A percentile compares a stretch with the other conserved stretches of the same genome.
Evolutionary conservation across 2,888 invertebrate genomes (phyloP).

Genomic region (Monochamus alternatus): DNA sequence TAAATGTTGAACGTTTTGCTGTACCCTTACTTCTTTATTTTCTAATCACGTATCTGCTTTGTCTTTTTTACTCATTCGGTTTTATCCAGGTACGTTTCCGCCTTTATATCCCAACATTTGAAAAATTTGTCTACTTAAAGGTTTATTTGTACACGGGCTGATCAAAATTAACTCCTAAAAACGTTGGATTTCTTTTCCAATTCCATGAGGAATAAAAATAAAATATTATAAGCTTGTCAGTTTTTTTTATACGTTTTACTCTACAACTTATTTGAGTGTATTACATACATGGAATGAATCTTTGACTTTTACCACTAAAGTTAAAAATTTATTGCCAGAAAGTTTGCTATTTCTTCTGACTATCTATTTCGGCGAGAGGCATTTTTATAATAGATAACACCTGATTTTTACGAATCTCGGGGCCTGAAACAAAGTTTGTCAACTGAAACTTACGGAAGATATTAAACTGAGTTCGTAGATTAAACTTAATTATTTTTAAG

Average conservation of each 20-base stretch:
- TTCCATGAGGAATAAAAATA: neutral
- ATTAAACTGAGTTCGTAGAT: constrained; percentile 6
- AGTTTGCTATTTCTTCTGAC: neutral
- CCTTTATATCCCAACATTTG: too few relatives aligned
- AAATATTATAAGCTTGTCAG: neutral
- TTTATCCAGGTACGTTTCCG: too few relatives aligned
- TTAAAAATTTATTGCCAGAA: constrained; percentile 20
- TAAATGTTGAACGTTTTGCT: too few relatives aligned
- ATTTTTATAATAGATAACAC: constrained; percentile 12
- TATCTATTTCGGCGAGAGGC: neutral
- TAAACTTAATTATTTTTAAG: neutral
- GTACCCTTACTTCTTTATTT: too few relatives aligned
- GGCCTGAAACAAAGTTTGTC: constrained; percentile 8
- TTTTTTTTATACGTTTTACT: neutral
- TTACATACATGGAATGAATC: constrained; percentile 7
- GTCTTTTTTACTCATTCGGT: too few relatives aligned
- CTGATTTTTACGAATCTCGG: constrained; percentile 1
- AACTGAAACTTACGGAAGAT: neutral
- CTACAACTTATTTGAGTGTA: neutral
- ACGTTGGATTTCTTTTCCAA: neutral
- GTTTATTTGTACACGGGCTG: too few relatives aligned
- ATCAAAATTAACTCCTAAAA: too few relatives aligned
- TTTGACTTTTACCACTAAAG: constrained; percentile 26
- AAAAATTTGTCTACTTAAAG: too few relatives aligned
- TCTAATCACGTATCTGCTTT: too few relatives aligned